phyloP scores from a whole-genome alignment of 2,113 vertebrate genomes.

The Hymenochirus boettgeri region DNA sequence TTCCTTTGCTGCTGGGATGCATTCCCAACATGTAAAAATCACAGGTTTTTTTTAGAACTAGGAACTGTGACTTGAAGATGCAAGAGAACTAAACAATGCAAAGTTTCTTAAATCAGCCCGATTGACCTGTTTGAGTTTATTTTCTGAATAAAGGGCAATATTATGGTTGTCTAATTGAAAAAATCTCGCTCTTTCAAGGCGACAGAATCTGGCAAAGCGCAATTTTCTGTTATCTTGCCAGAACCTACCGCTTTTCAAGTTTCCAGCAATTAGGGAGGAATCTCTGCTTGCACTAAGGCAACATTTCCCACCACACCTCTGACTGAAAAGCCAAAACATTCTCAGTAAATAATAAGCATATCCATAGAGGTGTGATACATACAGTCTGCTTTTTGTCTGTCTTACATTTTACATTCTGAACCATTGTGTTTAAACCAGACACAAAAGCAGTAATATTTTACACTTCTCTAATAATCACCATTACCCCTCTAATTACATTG shows the following conservation, averaged over 20 bases:
- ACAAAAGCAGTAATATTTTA: no score
- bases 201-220: no score
- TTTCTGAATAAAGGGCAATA: background rate
- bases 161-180: background rate
- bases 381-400: no score
- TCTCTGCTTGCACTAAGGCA: slow-evolving; percentile 13
- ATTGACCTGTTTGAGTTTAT: slow-evolving; percentile 4
- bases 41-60: background rate
- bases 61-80: background rate
- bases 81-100: background rate
- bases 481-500: no score
- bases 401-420: no score
- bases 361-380: no score
- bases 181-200: no score
- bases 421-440: no score
- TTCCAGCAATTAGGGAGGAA: slow-evolving; percentile 31
- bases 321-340: background rate
- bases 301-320: slow-evolving; percentile 35
- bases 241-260: slow-evolving; percentile 2
- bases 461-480: no score
- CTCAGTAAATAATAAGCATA: no score
- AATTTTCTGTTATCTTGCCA: slow-evolving; percentile 14
- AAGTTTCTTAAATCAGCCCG: slow-evolving; percentile 1
- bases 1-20: slow-evolving; percentile 21
- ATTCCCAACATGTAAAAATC: slow-evolving; percentile 14